These are phyloP conservation scores for Heteromormyrus szaboi DNA, from an alignment of 2,797 vertebrate genomes.

Conservation along the genomic window DNA sequence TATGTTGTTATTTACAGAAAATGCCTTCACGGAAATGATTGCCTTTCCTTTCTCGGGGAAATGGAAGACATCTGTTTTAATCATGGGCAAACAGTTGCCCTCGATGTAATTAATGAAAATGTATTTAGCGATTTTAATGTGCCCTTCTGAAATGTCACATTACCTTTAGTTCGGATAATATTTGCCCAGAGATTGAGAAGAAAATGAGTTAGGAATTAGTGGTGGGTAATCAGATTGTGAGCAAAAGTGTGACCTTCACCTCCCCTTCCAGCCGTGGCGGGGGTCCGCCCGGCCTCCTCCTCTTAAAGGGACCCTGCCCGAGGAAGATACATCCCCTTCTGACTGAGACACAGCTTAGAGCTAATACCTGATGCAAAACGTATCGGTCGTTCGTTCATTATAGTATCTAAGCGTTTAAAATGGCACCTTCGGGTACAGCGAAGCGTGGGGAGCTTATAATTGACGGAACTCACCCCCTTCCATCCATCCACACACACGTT, in stretches of 20 bases:
- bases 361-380: not conserved
- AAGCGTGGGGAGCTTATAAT: not conserved
- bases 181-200: constrained; percentile 41
- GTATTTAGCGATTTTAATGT: constrained; percentile 47
- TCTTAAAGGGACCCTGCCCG: not conserved
- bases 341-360: not conserved
- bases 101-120: constrained; percentile 47
- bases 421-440: not conserved
- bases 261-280: not conserved
- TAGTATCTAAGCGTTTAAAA: not conserved
- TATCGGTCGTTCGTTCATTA: not conserved
- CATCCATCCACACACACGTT: not conserved
- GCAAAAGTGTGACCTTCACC: constrained; percentile 49
- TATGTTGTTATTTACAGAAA: constrained; percentile 3
- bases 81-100: constrained; percentile 36
- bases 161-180: constrained; percentile 46
- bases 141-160: constrained; percentile 50
- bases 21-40: constrained; percentile 23
- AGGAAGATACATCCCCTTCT: not conserved
- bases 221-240: constrained; percentile 45
- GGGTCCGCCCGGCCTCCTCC: not conserved
- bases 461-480: not conserved
- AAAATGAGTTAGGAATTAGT: constrained; percentile 35
- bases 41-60: constrained; percentile 25
- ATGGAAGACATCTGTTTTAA: constrained; percentile 48